Base-by-base conservation (phyloP, 2,113 vertebrate species). In the Petrocephalus zakoni region DNA sequence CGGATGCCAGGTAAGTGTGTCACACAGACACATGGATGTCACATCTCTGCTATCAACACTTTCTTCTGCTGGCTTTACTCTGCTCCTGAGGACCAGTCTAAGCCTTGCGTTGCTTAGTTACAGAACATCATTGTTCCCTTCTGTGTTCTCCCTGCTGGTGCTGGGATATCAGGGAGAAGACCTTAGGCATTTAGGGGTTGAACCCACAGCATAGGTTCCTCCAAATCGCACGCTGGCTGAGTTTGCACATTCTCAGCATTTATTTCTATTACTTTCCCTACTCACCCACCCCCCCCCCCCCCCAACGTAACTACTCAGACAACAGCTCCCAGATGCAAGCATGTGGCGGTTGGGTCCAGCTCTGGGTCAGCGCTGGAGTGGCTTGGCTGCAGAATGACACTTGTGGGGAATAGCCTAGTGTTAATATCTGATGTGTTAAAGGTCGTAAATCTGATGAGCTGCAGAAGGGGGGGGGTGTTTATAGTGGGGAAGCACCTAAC, bases 31-130 rank as follows among this genome's bases (percentile, higher is more conserved):
- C 22, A 25, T 6, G 52, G 9, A 4, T 86, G 5, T 55, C n/a
- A 25, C 25, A 10, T 34, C 52, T 85, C 22, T 86, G 51, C 29
- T 56, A 11, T 86, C n/a, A 29, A 21, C 42, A n/a, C 22, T 88
- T 88, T 29, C 19, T 34, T 75, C 52, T 61, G 37, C 37, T 83
- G 22, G 11, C 88, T n/a, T 21, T 58, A n/a, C 34, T 15, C 25
- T 47, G 37, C 42, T 47, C 56, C 49, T 78, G 15, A 37, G 61
- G 68, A 88, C 53, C 46, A 37, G 78, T 83, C 61, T 61, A n/a
- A 88, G 61, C 78, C 53, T 83, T 83, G 78, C 53, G 88, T 88
- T 88, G 75, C 88, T 83, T 88, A 37, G 88, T 84, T 88, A 88
- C 88, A 61, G 56, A 55, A 42, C 81, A 88, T 61, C 75, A 83